These are phyloP conservation scores for Melanerpes formicivorus DNA, from an alignment of 2,113 vertebrate species.

Conservation along the genomic window DNA sequence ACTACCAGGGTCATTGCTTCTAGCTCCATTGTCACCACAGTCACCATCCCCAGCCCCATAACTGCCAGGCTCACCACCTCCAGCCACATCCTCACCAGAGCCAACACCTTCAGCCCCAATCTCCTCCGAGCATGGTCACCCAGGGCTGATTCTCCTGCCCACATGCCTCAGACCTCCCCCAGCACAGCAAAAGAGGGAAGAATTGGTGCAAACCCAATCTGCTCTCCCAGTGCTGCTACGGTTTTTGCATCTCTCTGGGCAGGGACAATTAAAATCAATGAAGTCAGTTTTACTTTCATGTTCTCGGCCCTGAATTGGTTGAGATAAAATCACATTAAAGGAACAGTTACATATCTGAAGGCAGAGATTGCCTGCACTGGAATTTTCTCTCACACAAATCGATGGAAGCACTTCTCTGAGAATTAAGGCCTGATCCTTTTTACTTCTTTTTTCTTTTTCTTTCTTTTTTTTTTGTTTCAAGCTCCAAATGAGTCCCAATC, in stretches of 20 bases:
- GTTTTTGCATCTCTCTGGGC: conserved; percentile 22
- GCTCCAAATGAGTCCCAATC: conserved; percentile 26
- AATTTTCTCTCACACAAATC: conserved; percentile 59
- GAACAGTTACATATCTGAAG: conserved; percentile 43
- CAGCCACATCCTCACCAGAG: neutral
- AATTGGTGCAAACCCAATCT: neutral
- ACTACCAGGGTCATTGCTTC: too few relatives aligned
- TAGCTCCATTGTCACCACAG: neutral
- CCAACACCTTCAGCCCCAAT: neutral
- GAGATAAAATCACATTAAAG: conserved; percentile 65
- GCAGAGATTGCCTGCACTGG: conserved; percentile 30
- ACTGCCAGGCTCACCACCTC: neutral
- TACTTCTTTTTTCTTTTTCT: neutral
- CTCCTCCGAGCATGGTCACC: neutral
- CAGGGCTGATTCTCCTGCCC: accelerated
- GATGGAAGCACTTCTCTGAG: conserved; percentile 46
- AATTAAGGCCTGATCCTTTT: conserved; percentile 28
- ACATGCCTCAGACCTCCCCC: accelerated
- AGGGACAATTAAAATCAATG: conserved; percentile 60
- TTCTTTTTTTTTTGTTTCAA: conserved; percentile 31
- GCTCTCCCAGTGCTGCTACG: neutral
- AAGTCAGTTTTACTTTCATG: conserved; percentile 54
- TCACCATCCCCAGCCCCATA: neutral
- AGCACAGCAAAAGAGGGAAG: neutral
- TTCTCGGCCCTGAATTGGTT: neutral